A percentile compares a stretch with the other conserved stretches of the same genome.
phyloP scores from a whole-genome alignment of 2,888 invertebrate species.

The Meloe dianella region DNA sequence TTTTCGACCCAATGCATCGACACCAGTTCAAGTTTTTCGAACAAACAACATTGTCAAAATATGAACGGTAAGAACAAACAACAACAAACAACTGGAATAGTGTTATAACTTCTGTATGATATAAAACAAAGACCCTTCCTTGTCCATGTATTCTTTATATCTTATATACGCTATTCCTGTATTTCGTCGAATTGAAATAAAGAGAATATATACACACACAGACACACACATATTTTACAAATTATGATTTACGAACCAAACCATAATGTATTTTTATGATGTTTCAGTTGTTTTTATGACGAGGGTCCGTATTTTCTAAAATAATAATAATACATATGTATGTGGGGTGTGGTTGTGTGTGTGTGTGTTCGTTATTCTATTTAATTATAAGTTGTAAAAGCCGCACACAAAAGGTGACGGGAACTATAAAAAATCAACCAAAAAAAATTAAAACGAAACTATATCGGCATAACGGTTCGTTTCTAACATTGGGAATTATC shows the following conservation, averaged over 20 bases:
- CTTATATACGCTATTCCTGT: not conserved
- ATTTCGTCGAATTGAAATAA: slow-evolving; percentile 33
- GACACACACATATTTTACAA: slow-evolving; percentile 33
- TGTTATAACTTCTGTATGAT: not conserved
- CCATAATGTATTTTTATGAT: slow-evolving; percentile 33
- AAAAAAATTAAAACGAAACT: not conserved
- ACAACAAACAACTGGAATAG: not conserved
- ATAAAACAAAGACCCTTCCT: not conserved
- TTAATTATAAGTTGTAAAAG: not conserved
- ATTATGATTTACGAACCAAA: slow-evolving; percentile 33
- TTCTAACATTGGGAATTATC: not conserved
- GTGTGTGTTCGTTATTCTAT: not conserved
- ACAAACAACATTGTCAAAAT: not conserved
- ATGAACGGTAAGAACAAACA: not conserved
- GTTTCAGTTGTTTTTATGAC: slow-evolving; percentile 28
- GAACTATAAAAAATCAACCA: not conserved
- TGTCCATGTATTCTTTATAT: not conserved
- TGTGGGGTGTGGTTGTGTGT: not conserved
- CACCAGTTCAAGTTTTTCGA: not conserved
- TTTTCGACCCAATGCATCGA: slow-evolving; percentile 39
- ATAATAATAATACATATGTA: slow-evolving; percentile 8
- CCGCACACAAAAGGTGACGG: not conserved
- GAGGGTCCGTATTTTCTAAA: slow-evolving; percentile 23
- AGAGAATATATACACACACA: slow-evolving; percentile 11
- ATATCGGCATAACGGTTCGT: not conserved